Base-by-base conservation (phyloP, 1,140 invertebrate species). In the Dryas iulia region DNA sequence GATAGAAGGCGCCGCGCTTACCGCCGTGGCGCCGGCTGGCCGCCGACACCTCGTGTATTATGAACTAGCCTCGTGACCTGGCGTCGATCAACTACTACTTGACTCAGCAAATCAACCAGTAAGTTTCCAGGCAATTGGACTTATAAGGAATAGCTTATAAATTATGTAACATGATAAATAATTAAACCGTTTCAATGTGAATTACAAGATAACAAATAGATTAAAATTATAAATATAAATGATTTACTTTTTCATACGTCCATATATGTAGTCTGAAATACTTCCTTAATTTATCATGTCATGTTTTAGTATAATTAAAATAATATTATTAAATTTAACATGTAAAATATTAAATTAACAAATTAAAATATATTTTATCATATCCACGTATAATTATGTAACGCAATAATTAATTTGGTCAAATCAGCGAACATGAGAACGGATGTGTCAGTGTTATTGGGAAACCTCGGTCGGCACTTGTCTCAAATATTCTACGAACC, bases 41-140 rank as follows among this genome's bases (percentile, higher is more conserved):
- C 88, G 88, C 83, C 81, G 79, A 85, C 86, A 89, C 86, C 87
- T 89, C 86, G 86, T 89, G 86, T 89, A 89, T 89, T 88, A 90
- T 90, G 86, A 83, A 89, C 89, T 89, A 89, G 87, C 86, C 84
- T 71, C 80, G 84, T 87, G 84, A 91, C 89, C 87, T 77, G 88
- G 80, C 86, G 82, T 84, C 86, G 84, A 89, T 89, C 87, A 86
- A 87, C 81, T 88, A 78, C 77, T 81, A 86, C 84, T 87, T 88
- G 82, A 87, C 83, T 87, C 79, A 82, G 72, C 83, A 86, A 84
- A 81, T 73, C 77, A 81, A 71, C 79, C 71, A 84, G 76, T 83
- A 72, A 83, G 62, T 87, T 84, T 84, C 79, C 77, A 81, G 81
- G 73, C 81, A 83, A 82, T 82, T 81, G 73, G 53, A 72, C 72